Percentiles rank a stretch among this genome's conserved stretches.
phyloP scores from a whole-genome alignment of 2,797 vertebrate species.

The Rousettus madagascariensis region DNA sequence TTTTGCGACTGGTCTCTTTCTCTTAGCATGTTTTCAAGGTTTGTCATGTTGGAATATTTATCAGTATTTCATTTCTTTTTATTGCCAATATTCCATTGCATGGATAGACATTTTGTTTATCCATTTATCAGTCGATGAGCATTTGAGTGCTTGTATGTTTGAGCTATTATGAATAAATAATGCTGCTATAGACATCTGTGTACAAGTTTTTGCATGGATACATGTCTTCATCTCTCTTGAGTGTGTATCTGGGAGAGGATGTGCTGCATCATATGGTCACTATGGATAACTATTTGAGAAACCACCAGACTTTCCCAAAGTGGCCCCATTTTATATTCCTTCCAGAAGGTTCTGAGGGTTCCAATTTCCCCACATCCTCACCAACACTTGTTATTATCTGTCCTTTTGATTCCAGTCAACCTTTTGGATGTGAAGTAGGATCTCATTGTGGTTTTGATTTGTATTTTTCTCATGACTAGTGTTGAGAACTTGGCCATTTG shows the following conservation, averaged over 20 bases:
- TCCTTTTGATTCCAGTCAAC: not conserved
- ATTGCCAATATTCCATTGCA: not conserved
- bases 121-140: not conserved
- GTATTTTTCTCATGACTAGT: not conserved
- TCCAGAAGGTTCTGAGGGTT: not conserved
- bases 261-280: not conserved
- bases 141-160: not conserved
- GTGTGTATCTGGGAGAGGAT: not conserved
- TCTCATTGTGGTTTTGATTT: not conserved
- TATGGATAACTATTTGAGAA: not conserved
- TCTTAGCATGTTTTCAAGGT: not conserved
- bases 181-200: not conserved
- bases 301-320: not conserved
- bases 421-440: not conserved
- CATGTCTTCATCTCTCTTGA: not conserved
- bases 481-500: not conserved
- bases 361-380: not conserved
- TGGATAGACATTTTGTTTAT: not conserved
- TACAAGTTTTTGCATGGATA: not conserved
- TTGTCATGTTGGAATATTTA: not conserved
- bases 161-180: not conserved
- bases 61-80: not conserved
- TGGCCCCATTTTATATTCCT: not conserved
- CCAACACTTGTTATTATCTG: not conserved
- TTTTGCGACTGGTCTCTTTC: not conserved